Evolutionary conservation across 2,113 vertebrate genomes (phyloP).

Genomic region (Hucho hucho): DNA sequence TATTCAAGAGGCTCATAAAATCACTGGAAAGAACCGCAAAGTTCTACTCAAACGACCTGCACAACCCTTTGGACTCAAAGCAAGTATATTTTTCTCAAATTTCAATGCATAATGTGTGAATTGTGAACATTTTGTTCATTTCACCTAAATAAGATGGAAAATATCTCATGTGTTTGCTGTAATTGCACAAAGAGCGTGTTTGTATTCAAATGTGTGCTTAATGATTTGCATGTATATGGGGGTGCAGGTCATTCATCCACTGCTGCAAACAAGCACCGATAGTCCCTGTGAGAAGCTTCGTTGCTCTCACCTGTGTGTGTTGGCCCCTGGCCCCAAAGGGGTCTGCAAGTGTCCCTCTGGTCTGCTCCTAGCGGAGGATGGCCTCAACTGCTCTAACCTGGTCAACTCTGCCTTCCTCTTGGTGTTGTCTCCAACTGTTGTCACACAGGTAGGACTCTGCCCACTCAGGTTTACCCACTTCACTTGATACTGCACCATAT

Average conservation of each 20-base stretch:
- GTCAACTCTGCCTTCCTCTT: slow-evolving; percentile 75
- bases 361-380: slow-evolving; percentile 70
- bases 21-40: slow-evolving; percentile 75
- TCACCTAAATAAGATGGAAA: background rate
- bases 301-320: slow-evolving; percentile 89
- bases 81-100: slow-evolving; percentile 20
- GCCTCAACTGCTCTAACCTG: slow-evolving; percentile 72
- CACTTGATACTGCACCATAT: no score
- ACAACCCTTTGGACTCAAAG: slow-evolving; percentile 85
- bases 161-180: background rate
- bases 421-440: slow-evolving; percentile 65
- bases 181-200: background rate
- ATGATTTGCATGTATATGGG: background rate
- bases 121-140: no score
- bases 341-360: slow-evolving; percentile 79
- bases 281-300: slow-evolving; percentile 67
- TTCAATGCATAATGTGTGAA: background rate
- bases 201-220: background rate
- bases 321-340: slow-evolving; percentile 69
- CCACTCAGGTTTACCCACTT: no score
- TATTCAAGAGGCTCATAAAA: slow-evolving; percentile 77
- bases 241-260: slow-evolving; percentile 66
- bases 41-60: slow-evolving; percentile 78
- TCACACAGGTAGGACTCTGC: slow-evolving; percentile 74
- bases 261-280: slow-evolving; percentile 64